phyloP scores from a whole-genome alignment of 2,888 invertebrate genomes.

The Caenorhabditis wallacei region DNA sequence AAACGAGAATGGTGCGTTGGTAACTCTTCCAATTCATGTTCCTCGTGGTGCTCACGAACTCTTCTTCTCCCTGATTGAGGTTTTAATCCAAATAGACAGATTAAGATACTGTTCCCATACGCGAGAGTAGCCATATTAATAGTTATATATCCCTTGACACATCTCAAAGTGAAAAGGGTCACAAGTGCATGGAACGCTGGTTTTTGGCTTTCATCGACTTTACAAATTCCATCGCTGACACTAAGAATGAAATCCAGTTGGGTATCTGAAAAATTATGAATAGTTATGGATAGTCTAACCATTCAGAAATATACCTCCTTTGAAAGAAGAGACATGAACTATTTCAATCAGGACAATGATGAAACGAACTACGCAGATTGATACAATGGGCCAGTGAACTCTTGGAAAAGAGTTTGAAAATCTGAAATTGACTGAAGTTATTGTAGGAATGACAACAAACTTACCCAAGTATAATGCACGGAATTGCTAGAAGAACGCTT shows the following conservation, averaged over 20 bases:
- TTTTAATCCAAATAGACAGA: slow-evolving; percentile 10
- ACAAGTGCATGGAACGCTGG: neutral
- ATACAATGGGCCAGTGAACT: slow-evolving; percentile 26
- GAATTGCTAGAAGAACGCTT: neutral
- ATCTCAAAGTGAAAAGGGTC: slow-evolving; percentile 6
- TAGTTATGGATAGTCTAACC: neutral
- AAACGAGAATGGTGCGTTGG: neutral
- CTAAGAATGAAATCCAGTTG: slow-evolving; percentile 35
- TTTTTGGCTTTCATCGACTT: neutral
- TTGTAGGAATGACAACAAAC: neutral
- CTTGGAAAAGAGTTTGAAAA: neutral
- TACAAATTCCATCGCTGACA: slow-evolving; percentile 15
- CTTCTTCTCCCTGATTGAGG: neutral
- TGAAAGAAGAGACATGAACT: slow-evolving; percentile 30
- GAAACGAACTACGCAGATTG: neutral
- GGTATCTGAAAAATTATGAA: slow-evolving; percentile 29
- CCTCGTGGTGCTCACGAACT: neutral
- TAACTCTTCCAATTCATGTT: slow-evolving; percentile 15
- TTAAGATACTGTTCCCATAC: slow-evolving; percentile 8
- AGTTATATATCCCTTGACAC: slow-evolving; percentile 22
- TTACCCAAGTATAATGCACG: slow-evolving; percentile 6
- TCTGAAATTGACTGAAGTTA: slow-evolving; percentile 10
- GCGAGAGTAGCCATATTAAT: slow-evolving; percentile 9
- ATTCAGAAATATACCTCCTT: slow-evolving; percentile 3
- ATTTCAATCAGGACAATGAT: slow-evolving; percentile 4